Conservation (phyloP, 2,888 invertebrate genomes). For the Cataglyphis altisquamis region DNA sequence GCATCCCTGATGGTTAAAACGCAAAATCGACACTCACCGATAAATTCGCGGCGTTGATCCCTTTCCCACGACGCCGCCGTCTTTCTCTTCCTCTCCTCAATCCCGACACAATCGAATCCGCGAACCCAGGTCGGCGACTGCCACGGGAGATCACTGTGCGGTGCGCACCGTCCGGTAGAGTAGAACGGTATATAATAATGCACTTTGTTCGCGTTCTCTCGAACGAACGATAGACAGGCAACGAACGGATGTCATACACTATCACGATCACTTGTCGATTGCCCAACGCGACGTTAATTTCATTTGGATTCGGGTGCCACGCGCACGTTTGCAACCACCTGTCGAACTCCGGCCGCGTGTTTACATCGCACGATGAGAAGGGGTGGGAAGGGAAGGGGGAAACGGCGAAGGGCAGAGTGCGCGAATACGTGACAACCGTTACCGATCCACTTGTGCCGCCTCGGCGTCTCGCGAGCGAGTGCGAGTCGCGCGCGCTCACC, state of each 20-base stretch:
- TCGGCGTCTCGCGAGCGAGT: constrained; percentile 77
- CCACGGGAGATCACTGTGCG: constrained; percentile 61
- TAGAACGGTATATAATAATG: constrained; percentile 27
- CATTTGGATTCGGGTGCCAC: not conserved
- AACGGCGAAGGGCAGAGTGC: not conserved
- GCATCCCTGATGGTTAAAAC: not conserved
- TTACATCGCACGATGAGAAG: constrained; percentile 37
- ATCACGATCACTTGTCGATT: constrained; percentile 44
- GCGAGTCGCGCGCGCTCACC: constrained; percentile 69
- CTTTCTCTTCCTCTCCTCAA: constrained; percentile 51
- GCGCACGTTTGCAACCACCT: constrained; percentile 34
- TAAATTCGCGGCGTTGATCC: constrained; percentile 22
- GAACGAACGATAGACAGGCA: not conserved
- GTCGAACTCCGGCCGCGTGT: constrained; percentile 35
- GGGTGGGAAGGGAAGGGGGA: not conserved
- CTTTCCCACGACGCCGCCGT: constrained; percentile 47
- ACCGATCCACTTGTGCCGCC: constrained; percentile 24
- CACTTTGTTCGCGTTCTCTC: constrained; percentile 21
- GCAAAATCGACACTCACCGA: constrained; percentile 50
- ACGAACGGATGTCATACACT: constrained; percentile 42
- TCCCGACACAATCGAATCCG: constrained; percentile 47
- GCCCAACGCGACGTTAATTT: constrained; percentile 2
- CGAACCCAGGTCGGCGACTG: constrained; percentile 38
- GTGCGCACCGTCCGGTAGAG: constrained; percentile 11
- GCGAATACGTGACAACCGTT: constrained; percentile 12